Percentiles rank a stretch among this genome's conserved stretches.
phyloP scores from a whole-genome alignment of 2,888 invertebrate species.

The Sesamia inferens region DNA sequence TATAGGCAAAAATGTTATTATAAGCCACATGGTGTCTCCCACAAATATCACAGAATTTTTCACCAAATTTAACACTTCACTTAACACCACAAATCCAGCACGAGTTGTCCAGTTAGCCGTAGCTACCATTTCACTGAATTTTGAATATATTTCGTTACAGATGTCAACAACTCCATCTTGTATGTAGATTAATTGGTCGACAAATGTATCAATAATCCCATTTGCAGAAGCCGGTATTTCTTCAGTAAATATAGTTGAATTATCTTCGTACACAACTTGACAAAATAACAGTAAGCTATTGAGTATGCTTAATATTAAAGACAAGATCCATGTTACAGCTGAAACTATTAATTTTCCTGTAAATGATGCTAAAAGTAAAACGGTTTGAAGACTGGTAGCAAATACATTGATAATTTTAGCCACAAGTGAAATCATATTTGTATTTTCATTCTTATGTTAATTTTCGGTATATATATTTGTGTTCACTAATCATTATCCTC shows the following conservation, averaged over 20 bases:
- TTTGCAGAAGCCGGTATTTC: slow-evolving; percentile 78
- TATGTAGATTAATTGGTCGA: slow-evolving; percentile 64
- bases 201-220: slow-evolving; percentile 63
- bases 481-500: background rate
- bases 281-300: slow-evolving; percentile 75
- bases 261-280: slow-evolving; percentile 86
- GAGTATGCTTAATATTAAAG: slow-evolving; percentile 67
- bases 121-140: slow-evolving; percentile 63
- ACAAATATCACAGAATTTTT: slow-evolving; percentile 77
- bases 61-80: slow-evolving; percentile 75
- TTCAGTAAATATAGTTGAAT: slow-evolving; percentile 80
- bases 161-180: slow-evolving; percentile 67
- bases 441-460: slow-evolving; percentile 57
- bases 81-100: slow-evolving; percentile 68
- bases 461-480: background rate
- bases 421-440: slow-evolving; percentile 82
- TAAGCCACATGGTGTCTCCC: slow-evolving; percentile 82
- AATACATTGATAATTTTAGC: slow-evolving; percentile 79
- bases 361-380: slow-evolving; percentile 77
- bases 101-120: slow-evolving; percentile 69
- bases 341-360: slow-evolving; percentile 82
- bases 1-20: slow-evolving; percentile 83
- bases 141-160: slow-evolving; percentile 64
- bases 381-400: slow-evolving; percentile 74
- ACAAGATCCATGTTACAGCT: slow-evolving; percentile 69